Base-by-base conservation (phyloP, 2,113 vertebrate genomes). In the Cyprinus carpio region DNA sequence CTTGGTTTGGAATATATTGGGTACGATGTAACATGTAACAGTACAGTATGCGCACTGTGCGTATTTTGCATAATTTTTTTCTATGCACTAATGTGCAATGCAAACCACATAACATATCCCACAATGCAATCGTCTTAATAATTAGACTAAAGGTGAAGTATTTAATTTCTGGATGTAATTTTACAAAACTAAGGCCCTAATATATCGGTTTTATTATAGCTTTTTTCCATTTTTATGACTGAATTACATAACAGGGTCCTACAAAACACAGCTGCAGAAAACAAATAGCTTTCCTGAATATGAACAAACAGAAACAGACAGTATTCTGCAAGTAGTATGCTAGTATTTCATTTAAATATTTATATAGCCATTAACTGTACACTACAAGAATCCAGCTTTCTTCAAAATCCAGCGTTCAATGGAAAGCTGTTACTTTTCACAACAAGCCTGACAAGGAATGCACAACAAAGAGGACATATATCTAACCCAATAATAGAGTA, bases 401-500 rank as follows among this genome's bases (percentile, higher is more conserved):
- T 60, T 62, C 27, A 79, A 20, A 34, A 31, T 10, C 7, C 25
- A 78, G 43, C 29, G 0, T 29, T 78, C 29, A 58, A 43, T 37
- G 3, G 12, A 79, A 79, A 31, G 13, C n/a, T 62, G 56, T 81
- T 65, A 37, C 60, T 64, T 49, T 64, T 79, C 54, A 40, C n/a
- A 13, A 16, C 0, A 60, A 25, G 23, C 11, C 20, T 6, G 31
- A 25, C 20, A 40, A 79, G 12, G 7, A 79, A 79, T 34, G 31
- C 20, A 25, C 46, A 51, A 27, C 18, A 51, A 58, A 20, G 16
- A 46, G n/a, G 15, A 27, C 27, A 15, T 25, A 58, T 71, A 54
- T 72, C 29, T 16, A 27, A 83, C 81, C 37, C 29, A 58, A 51
- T 54, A 67, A 65, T 29, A 34, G 29, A 83, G 81, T 83, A 71